Conservation (phyloP, 53 echinoderm and acorn worm species). For the Henricia sp. region DNA sequence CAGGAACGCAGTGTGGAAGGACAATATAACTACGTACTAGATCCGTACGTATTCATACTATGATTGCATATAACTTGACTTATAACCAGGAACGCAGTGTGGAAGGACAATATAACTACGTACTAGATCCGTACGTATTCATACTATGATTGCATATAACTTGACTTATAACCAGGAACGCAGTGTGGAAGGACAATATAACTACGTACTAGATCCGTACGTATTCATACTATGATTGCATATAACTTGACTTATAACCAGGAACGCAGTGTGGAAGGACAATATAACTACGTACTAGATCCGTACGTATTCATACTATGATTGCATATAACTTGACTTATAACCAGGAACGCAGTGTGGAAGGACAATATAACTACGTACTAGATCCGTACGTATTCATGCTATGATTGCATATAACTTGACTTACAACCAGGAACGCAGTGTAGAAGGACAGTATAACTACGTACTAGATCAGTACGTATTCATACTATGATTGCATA, state of each 20-base stretch:
- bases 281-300: slow-evolving; percentile 95
- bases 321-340: slow-evolving; percentile 96
- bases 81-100: slow-evolving; percentile 89
- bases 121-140: slow-evolving; percentile 87
- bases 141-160: slow-evolving; percentile 96
- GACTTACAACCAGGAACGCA: slow-evolving; percentile 94
- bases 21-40: slow-evolving; percentile 93
- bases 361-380: slow-evolving; percentile 95
- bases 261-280: slow-evolving; percentile 86
- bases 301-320: slow-evolving; percentile 90
- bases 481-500: slow-evolving; percentile 93
- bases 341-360: slow-evolving; percentile 86
- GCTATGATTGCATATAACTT: slow-evolving; percentile 97
- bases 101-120: slow-evolving; percentile 96
- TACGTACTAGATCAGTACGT: slow-evolving; percentile 92
- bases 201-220: slow-evolving; percentile 94
- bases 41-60: slow-evolving; percentile 86
- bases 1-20: slow-evolving; percentile 92
- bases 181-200: slow-evolving; percentile 87
- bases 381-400: slow-evolving; percentile 86
- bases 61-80: slow-evolving; percentile 96
- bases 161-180: slow-evolving; percentile 95
- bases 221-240: slow-evolving; percentile 89
- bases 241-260: slow-evolving; percentile 96
- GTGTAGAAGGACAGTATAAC: slow-evolving; percentile 89